Conservation (phyloP, 2,888 invertebrate species). For the Nomada fucata region DNA sequence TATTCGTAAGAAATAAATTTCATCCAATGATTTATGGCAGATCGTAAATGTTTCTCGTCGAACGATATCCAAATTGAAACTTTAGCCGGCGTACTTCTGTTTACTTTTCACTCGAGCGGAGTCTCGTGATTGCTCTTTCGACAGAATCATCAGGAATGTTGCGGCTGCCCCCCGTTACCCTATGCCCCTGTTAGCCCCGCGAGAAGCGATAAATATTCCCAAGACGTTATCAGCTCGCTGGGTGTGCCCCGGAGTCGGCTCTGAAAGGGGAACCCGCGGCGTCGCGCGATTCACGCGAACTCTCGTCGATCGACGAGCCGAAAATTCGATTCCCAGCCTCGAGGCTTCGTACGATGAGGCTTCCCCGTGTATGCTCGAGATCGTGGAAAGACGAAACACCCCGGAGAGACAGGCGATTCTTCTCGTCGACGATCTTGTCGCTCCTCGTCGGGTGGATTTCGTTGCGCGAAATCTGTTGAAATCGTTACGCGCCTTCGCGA, state of each 20-base stretch:
- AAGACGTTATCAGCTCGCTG: background rate
- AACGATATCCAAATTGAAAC: background rate
- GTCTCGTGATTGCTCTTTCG: slow-evolving; percentile 8
- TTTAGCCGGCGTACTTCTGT: background rate
- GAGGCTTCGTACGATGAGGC: no score
- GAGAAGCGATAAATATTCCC: slow-evolving; percentile 13
- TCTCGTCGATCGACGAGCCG: slow-evolving; percentile 7
- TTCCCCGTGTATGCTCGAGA: no score
- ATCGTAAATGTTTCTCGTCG: background rate
- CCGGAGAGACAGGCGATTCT: no score
- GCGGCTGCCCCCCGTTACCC: background rate
- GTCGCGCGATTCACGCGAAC: slow-evolving; percentile 18
- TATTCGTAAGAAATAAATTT: background rate
- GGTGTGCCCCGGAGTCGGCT: background rate
- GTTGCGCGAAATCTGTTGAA: slow-evolving; percentile 73
- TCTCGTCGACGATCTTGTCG: slow-evolving; percentile 2
- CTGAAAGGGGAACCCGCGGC: background rate
- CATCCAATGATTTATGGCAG: background rate
- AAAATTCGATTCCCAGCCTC: slow-evolving; percentile 37
- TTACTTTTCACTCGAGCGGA: background rate
- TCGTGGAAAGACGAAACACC: no score
- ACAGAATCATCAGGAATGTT: background rate
- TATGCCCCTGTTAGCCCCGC: background rate
- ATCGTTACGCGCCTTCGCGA: slow-evolving; percentile 54
- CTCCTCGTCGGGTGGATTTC: slow-evolving; percentile 1